phyloP scores from a whole-genome alignment of 1,140 invertebrate genomes.

The Metopolophium dirhodum region DNA sequence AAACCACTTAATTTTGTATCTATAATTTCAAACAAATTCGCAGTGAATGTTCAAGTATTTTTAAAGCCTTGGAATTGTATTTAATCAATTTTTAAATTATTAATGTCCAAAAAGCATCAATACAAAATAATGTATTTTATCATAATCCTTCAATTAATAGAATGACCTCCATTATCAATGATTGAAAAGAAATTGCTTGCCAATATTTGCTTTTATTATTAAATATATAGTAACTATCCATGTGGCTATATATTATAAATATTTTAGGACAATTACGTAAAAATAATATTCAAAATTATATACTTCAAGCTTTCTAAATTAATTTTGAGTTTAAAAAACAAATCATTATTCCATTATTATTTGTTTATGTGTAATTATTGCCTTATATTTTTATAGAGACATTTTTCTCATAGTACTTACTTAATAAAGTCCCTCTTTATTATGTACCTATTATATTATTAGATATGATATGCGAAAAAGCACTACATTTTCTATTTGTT shows the following conservation, averaged over 20 bases:
- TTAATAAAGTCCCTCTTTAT: no score
- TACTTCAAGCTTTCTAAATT: not conserved
- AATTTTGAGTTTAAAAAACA: not conserved
- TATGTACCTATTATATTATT: not conserved
- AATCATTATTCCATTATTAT: not conserved
- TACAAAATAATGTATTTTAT: not conserved
- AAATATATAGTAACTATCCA: not conserved
- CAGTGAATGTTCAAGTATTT: not conserved
- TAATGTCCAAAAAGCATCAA: not conserved
- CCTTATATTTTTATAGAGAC: not conserved
- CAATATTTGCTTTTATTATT: not conserved
- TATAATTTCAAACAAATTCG: not conserved
- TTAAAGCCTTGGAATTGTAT: not conserved
- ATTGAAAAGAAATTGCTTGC: not conserved
- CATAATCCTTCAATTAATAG: not conserved
- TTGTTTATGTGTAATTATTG: not conserved
- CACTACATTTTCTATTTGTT: not conserved
- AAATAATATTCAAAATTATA: not conserved
- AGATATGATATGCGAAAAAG: not conserved
- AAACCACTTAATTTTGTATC: not conserved
- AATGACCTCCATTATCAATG: not conserved
- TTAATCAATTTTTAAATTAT: not conserved
- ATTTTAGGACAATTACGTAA: not conserved
- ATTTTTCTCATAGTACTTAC: not conserved
- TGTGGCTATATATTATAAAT: not conserved